These are phyloP conservation scores for Ligdia adustata DNA, from an alignment of 2,888 invertebrate species.

Conservation along the genomic window DNA sequence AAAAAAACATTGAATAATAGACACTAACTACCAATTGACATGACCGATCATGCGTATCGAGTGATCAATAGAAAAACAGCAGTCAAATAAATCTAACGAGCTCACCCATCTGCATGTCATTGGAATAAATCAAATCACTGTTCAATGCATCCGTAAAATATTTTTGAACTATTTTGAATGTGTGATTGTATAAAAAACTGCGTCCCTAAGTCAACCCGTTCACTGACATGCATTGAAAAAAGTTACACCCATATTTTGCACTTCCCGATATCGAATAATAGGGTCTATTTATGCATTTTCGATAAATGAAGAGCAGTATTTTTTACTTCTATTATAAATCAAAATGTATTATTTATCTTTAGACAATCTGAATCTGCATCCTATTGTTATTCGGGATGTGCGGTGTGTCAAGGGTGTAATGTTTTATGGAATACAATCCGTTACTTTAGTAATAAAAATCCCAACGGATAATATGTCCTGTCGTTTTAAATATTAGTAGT, in stretches of 20 bases:
- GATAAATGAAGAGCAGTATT: constrained; percentile 81
- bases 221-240: constrained; percentile 81
- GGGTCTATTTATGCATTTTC: constrained; percentile 84
- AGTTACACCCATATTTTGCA: constrained; percentile 84
- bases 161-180: constrained; percentile 83
- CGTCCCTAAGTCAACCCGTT: constrained; percentile 79
- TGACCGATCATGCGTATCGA: constrained; percentile 78
- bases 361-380: constrained; percentile 82
- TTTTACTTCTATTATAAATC: constrained; percentile 83
- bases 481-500: no score
- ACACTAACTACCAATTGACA: constrained; percentile 79
- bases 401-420: constrained; percentile 83
- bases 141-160: constrained; percentile 82
- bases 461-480: neutral
- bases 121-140: constrained; percentile 83
- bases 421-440: constrained; percentile 67
- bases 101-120: constrained; percentile 82
- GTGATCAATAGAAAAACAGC: constrained; percentile 77
- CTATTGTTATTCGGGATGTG: constrained; percentile 81
- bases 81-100: constrained; percentile 83
- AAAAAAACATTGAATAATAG: constrained; percentile 63
- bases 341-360: constrained; percentile 84
- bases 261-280: constrained; percentile 81
- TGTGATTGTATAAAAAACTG: constrained; percentile 61
- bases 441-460: constrained; percentile 40